These are phyloP conservation scores for Ricordea florida DNA, from an alignment of 92 coral and sea anemone species.

Conservation along the genomic window DNA sequence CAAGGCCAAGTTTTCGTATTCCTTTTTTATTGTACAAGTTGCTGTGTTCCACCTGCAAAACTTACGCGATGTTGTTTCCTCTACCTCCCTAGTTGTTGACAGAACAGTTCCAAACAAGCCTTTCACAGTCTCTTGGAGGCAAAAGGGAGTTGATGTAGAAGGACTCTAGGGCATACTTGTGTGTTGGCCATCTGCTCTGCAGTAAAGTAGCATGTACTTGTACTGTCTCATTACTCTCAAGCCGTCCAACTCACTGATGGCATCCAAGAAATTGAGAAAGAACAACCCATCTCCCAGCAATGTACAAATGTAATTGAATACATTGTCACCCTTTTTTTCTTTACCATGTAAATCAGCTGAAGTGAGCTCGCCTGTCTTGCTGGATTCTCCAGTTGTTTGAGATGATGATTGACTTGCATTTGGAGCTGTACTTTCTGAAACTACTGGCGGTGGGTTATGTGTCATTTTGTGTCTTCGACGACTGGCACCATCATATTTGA, in stretches of 20 bases:
- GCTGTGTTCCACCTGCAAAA: constrained; percentile 60
- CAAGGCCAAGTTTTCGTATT: constrained; percentile 51
- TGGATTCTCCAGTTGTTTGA: too few species aligned
- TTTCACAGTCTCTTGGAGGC: constrained; percentile 48
- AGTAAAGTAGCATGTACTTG: constrained; percentile 33
- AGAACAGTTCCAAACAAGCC: constrained; percentile 65
- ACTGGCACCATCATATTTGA: constrained; percentile 15
- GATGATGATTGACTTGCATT: too few species aligned
- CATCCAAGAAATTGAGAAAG: constrained; percentile 49
- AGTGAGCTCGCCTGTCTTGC: too few species aligned
- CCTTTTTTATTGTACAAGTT: constrained; percentile 21
- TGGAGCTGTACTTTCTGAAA: neutral
- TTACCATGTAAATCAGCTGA: too few species aligned
- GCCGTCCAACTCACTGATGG: constrained; percentile 54
- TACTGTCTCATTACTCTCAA: constrained; percentile 16
- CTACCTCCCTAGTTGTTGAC: constrained; percentile 67
- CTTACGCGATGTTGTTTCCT: constrained; percentile 67
- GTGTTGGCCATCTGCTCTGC: constrained; percentile 36
- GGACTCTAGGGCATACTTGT: constrained; percentile 27
- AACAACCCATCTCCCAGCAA: constrained; percentile 46
- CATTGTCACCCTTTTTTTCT: too few species aligned
- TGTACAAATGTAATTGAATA: constrained; percentile 41
- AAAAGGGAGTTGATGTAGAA: constrained; percentile 44
- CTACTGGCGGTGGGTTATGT: constrained; percentile 4
- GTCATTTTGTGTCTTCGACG: constrained; percentile 8